Conservation (phyloP, 2,113 vertebrate species). For the Thunnus maccoyii region DNA sequence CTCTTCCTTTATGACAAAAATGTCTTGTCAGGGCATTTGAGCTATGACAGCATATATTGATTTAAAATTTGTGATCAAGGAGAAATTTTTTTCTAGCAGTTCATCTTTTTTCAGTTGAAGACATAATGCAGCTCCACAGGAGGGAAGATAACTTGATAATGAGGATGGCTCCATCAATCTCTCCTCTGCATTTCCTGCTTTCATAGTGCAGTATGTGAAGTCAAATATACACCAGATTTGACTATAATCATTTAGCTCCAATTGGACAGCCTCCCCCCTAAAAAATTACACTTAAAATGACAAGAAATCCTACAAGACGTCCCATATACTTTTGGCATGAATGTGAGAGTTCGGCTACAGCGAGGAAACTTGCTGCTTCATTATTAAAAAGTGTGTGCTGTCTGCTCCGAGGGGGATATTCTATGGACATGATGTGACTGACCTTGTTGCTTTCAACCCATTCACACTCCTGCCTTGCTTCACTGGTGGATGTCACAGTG, state of each 20-base stretch:
- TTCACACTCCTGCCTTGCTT: slow-evolving; percentile 64
- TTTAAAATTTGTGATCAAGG: no score
- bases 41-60: no score
- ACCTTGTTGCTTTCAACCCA: slow-evolving; percentile 70
- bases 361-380: slow-evolving; percentile 39
- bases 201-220: neutral
- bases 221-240: neutral
- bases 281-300: neutral
- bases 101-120: neutral
- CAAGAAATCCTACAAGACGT: neutral
- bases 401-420: slow-evolving; percentile 65
- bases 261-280: neutral
- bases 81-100: neutral
- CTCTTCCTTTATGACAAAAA: neutral
- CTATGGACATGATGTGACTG: slow-evolving; percentile 75
- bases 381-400: slow-evolving; percentile 58
- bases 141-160: neutral
- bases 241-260: neutral
- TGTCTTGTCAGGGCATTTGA: neutral
- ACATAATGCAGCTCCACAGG: neutral
- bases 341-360: neutral
- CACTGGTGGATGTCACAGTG: slow-evolving; percentile 77
- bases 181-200: neutral
- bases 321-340: neutral
- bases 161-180: neutral